Percentiles rank a stretch among this genome's conserved stretches.
Evolutionary conservation across 2,888 invertebrate genomes (phyloP).

Genomic region (Apotomis capreana): DNA sequence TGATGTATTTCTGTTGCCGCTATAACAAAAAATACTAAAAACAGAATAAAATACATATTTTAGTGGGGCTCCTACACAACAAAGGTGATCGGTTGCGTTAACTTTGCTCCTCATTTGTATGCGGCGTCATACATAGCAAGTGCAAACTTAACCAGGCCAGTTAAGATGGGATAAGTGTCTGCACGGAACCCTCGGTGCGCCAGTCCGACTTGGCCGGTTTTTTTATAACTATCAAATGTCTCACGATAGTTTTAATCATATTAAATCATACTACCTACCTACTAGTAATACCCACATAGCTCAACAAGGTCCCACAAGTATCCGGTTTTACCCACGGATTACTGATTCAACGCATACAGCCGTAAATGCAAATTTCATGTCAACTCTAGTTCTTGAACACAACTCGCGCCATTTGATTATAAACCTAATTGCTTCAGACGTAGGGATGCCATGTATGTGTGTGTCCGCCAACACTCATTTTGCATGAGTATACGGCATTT

Average conservation of each 20-base stretch:
- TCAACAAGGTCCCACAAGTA: constrained; percentile 21
- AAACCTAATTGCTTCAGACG: not conserved
- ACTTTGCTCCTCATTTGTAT: no score
- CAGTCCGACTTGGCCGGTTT: no score
- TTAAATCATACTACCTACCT: not conserved
- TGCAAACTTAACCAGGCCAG: no score
- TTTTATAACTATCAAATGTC: no score
- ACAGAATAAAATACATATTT: no score
- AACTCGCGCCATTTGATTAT: not conserved
- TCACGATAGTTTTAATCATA: not conserved
- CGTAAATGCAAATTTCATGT: constrained; percentile 31
- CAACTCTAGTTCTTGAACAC: constrained; percentile 17
- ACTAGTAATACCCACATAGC: constrained; percentile 1
- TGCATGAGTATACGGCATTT: constrained; percentile 24
- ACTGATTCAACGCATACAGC: constrained; percentile 18
- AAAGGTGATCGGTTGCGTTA: no score
- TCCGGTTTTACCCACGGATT: constrained; percentile 27
- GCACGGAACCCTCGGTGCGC: no score
- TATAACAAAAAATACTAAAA: no score
- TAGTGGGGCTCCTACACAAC: no score
- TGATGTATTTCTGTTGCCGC: no score
- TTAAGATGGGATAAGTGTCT: no score
- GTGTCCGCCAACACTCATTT: not conserved
- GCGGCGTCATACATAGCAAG: no score
- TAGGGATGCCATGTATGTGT: not conserved